phyloP scores from a whole-genome alignment of 2,113 vertebrate species.

The Halcyon malimbica region DNA sequence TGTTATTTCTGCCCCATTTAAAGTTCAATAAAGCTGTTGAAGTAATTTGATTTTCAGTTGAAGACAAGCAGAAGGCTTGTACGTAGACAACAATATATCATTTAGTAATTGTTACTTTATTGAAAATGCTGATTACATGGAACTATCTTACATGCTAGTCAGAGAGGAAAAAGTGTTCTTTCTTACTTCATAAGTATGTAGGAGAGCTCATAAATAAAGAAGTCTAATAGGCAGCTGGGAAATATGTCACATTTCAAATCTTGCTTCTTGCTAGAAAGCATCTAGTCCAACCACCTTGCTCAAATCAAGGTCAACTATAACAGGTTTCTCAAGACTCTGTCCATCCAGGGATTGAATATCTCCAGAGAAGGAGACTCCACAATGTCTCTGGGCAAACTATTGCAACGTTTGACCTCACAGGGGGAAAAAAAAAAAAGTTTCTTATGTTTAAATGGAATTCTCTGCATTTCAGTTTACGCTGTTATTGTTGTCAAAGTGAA shows the following conservation, averaged over 20 bases:
- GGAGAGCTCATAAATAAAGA: not conserved
- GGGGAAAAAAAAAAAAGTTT: not conserved
- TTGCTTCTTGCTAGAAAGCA: not conserved
- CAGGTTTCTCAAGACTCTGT: not conserved
- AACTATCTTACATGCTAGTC: not conserved
- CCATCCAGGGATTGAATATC: not conserved
- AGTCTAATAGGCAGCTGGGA: not conserved
- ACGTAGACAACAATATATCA: not conserved
- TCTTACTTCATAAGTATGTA: not conserved
- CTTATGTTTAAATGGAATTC: not conserved
- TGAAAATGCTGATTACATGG: not conserved
- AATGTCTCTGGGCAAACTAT: not conserved
- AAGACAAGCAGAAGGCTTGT: not conserved
- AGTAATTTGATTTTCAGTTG: not conserved
- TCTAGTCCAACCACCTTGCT: not conserved
- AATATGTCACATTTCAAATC: not conserved
- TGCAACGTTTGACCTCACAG: not conserved
- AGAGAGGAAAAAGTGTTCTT: not conserved
- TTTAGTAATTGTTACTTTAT: not conserved
- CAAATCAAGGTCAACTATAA: not conserved
- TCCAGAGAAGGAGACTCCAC: not conserved
- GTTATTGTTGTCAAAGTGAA: not conserved
- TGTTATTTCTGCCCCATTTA: conserved; percentile 33
- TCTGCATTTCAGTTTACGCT: not conserved
- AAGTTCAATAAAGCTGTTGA: conserved; percentile 30